These are phyloP conservation scores for Sinosuthora webbiana DNA, from an alignment of 2,113 vertebrate genomes.

Conservation along the genomic window DNA sequence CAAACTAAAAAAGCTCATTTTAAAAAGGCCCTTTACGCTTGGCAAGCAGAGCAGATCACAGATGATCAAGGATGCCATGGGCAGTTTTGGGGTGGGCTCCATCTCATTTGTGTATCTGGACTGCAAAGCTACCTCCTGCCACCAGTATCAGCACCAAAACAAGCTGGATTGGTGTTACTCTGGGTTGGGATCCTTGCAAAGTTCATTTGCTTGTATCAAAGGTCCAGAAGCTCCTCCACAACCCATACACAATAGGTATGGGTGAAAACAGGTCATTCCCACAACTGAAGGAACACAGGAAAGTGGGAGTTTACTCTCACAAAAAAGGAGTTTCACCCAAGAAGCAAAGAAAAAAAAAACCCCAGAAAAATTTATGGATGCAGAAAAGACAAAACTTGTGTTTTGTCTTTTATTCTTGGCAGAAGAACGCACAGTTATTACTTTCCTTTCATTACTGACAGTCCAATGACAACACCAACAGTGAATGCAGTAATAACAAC, in stretches of 20 bases:
- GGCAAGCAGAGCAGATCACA: neutral
- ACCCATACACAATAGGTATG: neutral
- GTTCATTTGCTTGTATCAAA: neutral
- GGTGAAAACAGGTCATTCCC: neutral
- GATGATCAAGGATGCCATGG: neutral
- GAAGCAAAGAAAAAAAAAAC: neutral
- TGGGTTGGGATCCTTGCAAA: neutral
- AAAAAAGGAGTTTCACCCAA: neutral
- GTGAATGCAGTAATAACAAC: neutral
- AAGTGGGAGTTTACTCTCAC: neutral
- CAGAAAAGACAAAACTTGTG: neutral
- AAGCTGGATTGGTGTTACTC: fast-evolving
- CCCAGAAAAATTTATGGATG: neutral
- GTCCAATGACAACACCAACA: neutral
- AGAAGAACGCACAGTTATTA: neutral
- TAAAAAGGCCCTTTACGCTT: neutral
- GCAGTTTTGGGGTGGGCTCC: neutral
- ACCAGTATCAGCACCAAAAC: neutral
- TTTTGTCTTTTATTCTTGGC: neutral
- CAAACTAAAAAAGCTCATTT: neutral
- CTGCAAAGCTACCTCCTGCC: neutral
- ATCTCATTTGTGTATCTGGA: neutral
- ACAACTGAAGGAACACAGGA: neutral
- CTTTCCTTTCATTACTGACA: neutral
- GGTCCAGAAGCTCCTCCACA: neutral